Evolutionary conservation across 2,797 vertebrate species (phyloP).

Genomic region (Echiichthys vipera): DNA sequence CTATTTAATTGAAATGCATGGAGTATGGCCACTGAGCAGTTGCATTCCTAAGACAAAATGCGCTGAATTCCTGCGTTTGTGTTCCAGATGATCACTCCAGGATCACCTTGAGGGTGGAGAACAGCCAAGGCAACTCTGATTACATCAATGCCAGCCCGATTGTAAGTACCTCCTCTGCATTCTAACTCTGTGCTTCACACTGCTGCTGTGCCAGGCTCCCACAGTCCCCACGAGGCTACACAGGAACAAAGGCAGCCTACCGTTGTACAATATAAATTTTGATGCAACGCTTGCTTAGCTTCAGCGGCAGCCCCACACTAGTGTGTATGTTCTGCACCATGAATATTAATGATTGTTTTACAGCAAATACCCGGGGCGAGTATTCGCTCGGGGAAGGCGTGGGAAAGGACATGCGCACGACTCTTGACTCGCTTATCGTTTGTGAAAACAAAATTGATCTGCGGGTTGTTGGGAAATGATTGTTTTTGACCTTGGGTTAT

Average conservation of each 20-base stretch:
- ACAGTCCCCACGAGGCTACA: conserved; percentile 39
- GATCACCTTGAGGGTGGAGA: conserved; percentile 91
- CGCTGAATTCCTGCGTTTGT: conserved; percentile 38
- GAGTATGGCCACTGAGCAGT: background rate
- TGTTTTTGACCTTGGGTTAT: conserved; percentile 72
- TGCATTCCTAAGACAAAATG: background rate
- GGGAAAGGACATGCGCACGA: conserved; percentile 47
- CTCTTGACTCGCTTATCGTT: conserved; percentile 42
- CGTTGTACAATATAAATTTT: conserved; percentile 59
- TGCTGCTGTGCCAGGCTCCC: conserved; percentile 20
- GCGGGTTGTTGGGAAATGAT: conserved; percentile 52
- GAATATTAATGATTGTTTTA: conserved; percentile 72
- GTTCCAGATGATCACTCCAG: conserved; percentile 95
- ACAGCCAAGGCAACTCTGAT: conserved; percentile 91
- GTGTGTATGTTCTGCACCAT: conserved; percentile 50
- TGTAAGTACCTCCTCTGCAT: conserved; percentile 86
- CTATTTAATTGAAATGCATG: conserved; percentile 2
- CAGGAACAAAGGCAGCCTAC: conserved; percentile 58
- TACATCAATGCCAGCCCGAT: conserved; percentile 99
- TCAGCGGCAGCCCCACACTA: conserved; percentile 21
- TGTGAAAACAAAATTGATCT: conserved; percentile 57
- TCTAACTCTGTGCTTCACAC: conserved; percentile 20
- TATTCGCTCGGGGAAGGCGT: conserved; percentile 41
- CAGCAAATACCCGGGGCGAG: conserved; percentile 55
- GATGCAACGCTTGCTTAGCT: conserved; percentile 68